Evolutionary conservation across 2,113 vertebrate species (phyloP), one percentile per base, ranked within the genome.

Genomic region (Grantiella picta): DNA sequence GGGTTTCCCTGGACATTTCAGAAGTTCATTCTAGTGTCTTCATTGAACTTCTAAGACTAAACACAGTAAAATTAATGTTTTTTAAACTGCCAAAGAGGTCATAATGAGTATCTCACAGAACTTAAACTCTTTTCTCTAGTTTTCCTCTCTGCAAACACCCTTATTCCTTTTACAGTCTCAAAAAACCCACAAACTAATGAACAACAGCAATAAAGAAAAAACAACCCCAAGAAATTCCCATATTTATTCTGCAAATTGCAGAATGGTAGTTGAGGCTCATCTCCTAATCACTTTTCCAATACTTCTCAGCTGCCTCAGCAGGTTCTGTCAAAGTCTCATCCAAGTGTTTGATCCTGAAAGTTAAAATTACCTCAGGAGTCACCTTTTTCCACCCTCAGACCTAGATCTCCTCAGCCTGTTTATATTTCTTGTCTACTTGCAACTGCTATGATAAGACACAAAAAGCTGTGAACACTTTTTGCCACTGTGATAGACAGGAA

Each of bases 401-500:
- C 47, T n/a, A 71, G 47, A 93, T 73, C 53, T 95, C 54, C 42
- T 42, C 33, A 82, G 76, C 36, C 38, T 84, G 71, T 73, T 93
- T 93, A 38, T 63, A 77, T 91, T 90, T 89, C 88, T 84, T 88
- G 50, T 59, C 57, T 94, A 40, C 75, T 82, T 79, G 65, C 65
- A 95, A 84, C 40, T 80, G 45, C 59, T 75, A 27, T 21, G 4
- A 57, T 70, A 91, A 91, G 89, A 86, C 42, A 45, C 10, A 9
- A 91, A 92, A 93, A 82, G 52, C 92, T 85, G 79, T 70, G 79
- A 97, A 92, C 59, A 59, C n/a, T 95, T 93, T 90, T 52, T 20
- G 64, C 78, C 57, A 68, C 87, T 94, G 86, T 86, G 92, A 82
- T 28, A 95, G 95, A 93, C 84, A 94, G 65, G 91, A 96, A 92